phyloP scores from a whole-genome alignment of 2,797 vertebrate species.

The Avahi laniger region DNA sequence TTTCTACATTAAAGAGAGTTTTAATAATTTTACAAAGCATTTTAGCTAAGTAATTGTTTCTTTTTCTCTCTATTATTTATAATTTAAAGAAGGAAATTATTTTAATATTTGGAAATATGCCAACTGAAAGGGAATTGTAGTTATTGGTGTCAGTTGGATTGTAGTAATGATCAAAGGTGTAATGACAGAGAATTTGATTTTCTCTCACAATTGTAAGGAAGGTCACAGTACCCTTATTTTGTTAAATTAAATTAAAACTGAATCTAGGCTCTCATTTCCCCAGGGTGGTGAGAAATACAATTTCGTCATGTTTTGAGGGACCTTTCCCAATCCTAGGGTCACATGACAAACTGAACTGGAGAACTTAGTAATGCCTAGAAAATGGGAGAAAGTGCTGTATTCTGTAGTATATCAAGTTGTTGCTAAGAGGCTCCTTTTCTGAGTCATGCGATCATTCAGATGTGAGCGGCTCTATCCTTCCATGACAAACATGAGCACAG shows the following conservation, averaged over 20 bases:
- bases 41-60: neutral
- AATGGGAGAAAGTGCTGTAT: neutral
- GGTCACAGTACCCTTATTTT: neutral
- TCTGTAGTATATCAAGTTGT: neutral
- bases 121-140: neutral
- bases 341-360: neutral
- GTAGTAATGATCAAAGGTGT: neutral
- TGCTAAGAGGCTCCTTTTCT: neutral
- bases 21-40: neutral
- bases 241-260: neutral
- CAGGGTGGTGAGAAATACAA: neutral
- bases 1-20: neutral
- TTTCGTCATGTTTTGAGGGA: neutral
- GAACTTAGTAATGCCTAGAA: neutral
- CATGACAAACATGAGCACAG: rapidly evolving
- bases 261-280: neutral
- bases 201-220: neutral
- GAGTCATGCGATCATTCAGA: neutral
- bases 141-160: neutral
- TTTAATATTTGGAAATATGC: neutral
- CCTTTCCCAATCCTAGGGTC: neutral
- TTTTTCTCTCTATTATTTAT: neutral
- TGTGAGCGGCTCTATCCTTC: neutral
- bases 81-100: neutral
- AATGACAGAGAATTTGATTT: neutral